Base-by-base conservation (phyloP, 1,140 invertebrate species). In the Copidosoma floridanum region DNA sequence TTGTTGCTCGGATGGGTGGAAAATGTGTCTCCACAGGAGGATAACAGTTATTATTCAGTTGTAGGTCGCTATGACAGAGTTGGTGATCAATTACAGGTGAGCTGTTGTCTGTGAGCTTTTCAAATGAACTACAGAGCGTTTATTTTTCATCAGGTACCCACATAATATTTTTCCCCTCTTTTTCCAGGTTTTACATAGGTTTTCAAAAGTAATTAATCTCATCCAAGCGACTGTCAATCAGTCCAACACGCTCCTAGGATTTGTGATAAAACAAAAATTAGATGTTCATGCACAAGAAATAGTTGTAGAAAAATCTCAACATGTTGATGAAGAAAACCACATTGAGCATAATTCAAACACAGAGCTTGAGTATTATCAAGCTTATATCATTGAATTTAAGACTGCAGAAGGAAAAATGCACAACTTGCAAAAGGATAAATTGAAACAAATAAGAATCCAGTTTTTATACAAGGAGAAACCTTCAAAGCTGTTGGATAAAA, bases 141-240 rank as follows among this genome's bases (percentile, higher is more conserved):
- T 1, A 47, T 29, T 55, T n/a, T 50, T 2, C 40, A 2, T 21
- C 16, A 26, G n/a, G 10, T 16, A 47, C 47, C 26, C 3, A 20
- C 40, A n/a, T n/a, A n/a, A n/a, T 41, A 24, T 56, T 20, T 55
- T 50, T 52, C 40, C 53, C 29, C 29, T 63, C 65, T 27, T 47
- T 24, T 38, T 88, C 18, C 71, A 85, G 68, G 78, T 85, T 26
- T 70, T 92, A 2, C 81, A 88, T 69, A 83, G 81, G 20, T 89
- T 90, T 73, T 68, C 82, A 10, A 78, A 84, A 24, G 79, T 84
- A 65, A 63, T 83, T 20, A 90, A 88, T 71, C 81, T 90, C 26
- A 85, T 91, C 54, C 90, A 92, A 80, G 89, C 89, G n/a, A 88
- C 88, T 8, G 82, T 91, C 3, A 91, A 91, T 73, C 83, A 84